Evolutionary conservation across 2,888 invertebrate genomes (phyloP).

Genomic region (Exephanes ischioxanthus): DNA sequence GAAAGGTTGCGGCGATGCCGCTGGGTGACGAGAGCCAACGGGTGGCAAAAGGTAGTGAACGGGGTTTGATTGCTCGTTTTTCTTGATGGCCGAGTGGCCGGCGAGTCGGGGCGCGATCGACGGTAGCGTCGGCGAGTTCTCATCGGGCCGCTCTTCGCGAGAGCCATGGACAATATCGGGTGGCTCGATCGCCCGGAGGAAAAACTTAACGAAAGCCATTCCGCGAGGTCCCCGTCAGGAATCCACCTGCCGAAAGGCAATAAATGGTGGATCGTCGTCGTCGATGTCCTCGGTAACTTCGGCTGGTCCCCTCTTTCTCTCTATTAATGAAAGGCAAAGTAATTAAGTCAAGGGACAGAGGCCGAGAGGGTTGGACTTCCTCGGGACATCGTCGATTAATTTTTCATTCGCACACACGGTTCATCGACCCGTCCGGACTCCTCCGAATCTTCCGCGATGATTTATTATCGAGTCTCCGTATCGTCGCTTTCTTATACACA

Average conservation of each 20-base stretch:
- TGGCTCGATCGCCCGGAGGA: conserved; percentile 69
- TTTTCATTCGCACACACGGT: conserved; percentile 67
- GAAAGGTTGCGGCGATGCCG: conserved; percentile 14
- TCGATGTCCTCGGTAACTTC: conserved; percentile 41
- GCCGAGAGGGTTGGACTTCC: conserved; percentile 70
- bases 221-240: conserved; percentile 45
- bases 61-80: conserved; percentile 50
- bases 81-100: conserved; percentile 29
- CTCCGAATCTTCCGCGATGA: conserved; percentile 73
- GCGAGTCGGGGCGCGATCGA: conserved; percentile 21
- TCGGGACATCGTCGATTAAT: conserved; percentile 74
- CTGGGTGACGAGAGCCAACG: conserved; percentile 27
- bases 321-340: conserved; percentile 78
- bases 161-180: conserved; percentile 66
- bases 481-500: conserved; percentile 56
- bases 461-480: conserved; percentile 77
- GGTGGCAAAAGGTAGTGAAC: conserved; percentile 38
- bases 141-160: conserved; percentile 63
- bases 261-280: conserved; percentile 71
- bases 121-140: conserved; percentile 41
- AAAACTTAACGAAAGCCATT: conserved; percentile 71
- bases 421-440: conserved; percentile 39
- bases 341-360: conserved; percentile 79
- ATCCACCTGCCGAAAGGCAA: conserved; percentile 76
- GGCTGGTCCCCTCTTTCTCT: conserved; percentile 47